Evolutionary conservation across 2,888 invertebrate species (phyloP), one percentile per base, ranked within the genome.

Genomic region (Sericinus montela): DNA sequence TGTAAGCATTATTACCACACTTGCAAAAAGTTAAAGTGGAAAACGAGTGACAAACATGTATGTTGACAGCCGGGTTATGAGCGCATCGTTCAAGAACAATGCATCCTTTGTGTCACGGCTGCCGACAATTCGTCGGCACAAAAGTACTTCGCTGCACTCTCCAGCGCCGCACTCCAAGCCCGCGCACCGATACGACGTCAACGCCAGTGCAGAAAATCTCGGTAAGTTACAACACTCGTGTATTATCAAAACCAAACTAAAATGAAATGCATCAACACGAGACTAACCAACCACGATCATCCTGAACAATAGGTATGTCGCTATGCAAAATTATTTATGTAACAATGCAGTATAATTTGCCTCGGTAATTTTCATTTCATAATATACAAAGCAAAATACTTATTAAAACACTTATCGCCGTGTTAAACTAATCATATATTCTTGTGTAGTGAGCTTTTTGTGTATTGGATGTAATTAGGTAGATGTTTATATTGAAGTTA

Each of bases 61-160:
- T 52, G 56, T 63, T 72, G 75, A 69, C 89, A 94, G 93, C 87
- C 92, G 93, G 72, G 92, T 93, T 80, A 88, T 88, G 85, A 84
- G 89, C 73, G 93, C 94, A 73, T 95, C 95, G 82, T 97, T 96
- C 91, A 96, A 97, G 91, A 95, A 96, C 91, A 97, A 97, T 88
- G 94, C 96, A 63, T 97, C 97, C 49, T 97, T 97, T 89, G 96
- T 97, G 78, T 95, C 96, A 71, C 93, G 97, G 63, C 91, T 97
- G 82, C 96, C 97, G 65, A 96, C 95, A 57, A 95, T 96, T 80
- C 92, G 95, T 53, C 91, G 95, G 35, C 93, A 94, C 89, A 94
- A 94, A 80, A 94, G 93, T 75, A 92, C 93, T 62, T 93, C 94
- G 54, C 90, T 94, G 69, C 94, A 95, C 78, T 93, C 94, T 53